Conservation (phyloP, 2,797 vertebrate genomes). For the Moxostoma hubbsi region DNA sequence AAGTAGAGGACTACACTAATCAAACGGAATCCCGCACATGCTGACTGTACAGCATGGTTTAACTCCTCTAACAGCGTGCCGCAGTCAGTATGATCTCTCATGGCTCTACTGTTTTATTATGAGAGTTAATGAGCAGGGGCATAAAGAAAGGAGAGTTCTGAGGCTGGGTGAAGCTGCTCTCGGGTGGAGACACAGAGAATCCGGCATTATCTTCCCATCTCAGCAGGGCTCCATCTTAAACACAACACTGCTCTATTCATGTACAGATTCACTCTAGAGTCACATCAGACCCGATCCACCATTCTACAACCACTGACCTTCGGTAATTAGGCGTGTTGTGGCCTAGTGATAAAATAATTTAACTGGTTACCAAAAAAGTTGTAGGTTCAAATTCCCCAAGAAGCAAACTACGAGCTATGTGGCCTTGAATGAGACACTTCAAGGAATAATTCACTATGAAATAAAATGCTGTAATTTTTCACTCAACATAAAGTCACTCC, state of each 20-base stretch:
- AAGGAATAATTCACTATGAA: no score
- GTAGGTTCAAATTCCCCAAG: not conserved
- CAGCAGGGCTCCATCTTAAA: conserved; percentile 40
- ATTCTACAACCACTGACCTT: not conserved
- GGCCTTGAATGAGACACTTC: no score
- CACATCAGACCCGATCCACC: not conserved
- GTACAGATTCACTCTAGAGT: conserved; percentile 2
- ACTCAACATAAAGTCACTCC: no score
- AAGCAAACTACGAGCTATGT: no score
- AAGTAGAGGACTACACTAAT: not conserved
- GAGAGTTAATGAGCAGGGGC: conserved; percentile 53
- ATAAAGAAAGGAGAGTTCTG: conserved; percentile 38
- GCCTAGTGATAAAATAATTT: not conserved
- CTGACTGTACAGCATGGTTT: conserved; percentile 7
- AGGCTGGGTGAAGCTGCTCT: not conserved
- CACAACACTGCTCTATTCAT: conserved; percentile 22
- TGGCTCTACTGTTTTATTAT: conserved; percentile 49
- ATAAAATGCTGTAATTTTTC: no score
- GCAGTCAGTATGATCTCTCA: conserved; percentile 3
- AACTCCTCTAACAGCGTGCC: conserved; percentile 14
- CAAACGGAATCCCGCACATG: not conserved
- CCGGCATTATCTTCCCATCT: conserved; percentile 41
- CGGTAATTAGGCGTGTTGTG: not conserved
- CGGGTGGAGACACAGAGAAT: conserved; percentile 30
- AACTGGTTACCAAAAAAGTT: not conserved